A percentile compares a stretch with the other conserved stretches of the same genome.
phyloP scores from a whole-genome alignment of 2,888 invertebrate genomes.

The Phlogophora meticulosa region DNA sequence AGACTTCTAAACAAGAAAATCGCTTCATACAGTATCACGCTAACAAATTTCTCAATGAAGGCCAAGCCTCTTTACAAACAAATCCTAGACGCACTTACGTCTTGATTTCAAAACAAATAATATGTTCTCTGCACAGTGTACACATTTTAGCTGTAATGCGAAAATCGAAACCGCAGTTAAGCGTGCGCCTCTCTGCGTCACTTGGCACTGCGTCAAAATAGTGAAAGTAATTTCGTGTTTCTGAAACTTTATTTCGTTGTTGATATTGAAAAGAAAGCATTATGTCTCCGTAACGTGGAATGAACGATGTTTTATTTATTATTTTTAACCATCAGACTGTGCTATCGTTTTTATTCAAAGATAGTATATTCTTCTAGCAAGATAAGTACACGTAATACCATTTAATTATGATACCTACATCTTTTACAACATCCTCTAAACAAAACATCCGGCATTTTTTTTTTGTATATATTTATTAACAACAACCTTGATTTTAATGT shows the following conservation, averaged over 20 bases:
- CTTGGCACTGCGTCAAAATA: constrained; percentile 53
- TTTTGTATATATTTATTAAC: constrained; percentile 6
- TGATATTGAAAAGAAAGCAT: constrained; percentile 10
- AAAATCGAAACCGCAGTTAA: constrained; percentile 34
- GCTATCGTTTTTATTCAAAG: constrained; percentile 20
- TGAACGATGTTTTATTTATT: constrained; percentile 32
- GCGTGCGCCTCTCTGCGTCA: constrained; percentile 45
- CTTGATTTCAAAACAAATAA: constrained; percentile 37
- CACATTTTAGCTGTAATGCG: constrained; percentile 15
- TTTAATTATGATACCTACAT: constrained; percentile 16
- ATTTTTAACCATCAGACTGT: constrained; percentile 12
- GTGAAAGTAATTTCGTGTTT: constrained; percentile 51
- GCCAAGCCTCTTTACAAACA: constrained; percentile 13
- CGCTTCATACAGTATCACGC: not conserved
- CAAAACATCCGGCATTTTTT: not conserved
- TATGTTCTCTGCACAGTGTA: constrained; percentile 1
- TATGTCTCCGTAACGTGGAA: not conserved
- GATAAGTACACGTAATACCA: constrained; percentile 25
- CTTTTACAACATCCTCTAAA: constrained; percentile 2
- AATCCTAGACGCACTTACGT: constrained; percentile 14
- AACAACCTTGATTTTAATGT: constrained; percentile 70
- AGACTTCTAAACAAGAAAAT: constrained; percentile 10
- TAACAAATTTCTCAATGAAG: constrained; percentile 28
- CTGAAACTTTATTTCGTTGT: constrained; percentile 29
- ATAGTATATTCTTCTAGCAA: constrained; percentile 15